Conservation (phyloP, 2,113 vertebrate genomes). For the Microcebus tavaratra region DNA sequence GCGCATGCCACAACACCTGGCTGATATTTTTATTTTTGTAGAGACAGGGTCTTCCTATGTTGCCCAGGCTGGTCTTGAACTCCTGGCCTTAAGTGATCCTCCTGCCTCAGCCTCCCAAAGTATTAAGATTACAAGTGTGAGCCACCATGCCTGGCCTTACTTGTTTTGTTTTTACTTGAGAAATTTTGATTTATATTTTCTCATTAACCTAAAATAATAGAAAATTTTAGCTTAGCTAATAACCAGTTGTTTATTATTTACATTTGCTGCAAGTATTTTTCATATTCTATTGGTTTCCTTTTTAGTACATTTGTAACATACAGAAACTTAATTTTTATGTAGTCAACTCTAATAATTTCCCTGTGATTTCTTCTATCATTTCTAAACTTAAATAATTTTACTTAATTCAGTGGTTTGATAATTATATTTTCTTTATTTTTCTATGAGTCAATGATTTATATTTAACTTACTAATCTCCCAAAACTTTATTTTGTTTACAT, state of each 20-base stretch:
- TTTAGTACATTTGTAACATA: slow-evolving; percentile 15
- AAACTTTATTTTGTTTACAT: slow-evolving; percentile 16
- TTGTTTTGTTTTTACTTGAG: neutral
- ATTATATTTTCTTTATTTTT: slow-evolving; percentile 40
- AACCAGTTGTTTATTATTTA: neutral
- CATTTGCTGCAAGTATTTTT: slow-evolving; percentile 11
- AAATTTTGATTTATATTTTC: slow-evolving; percentile 31
- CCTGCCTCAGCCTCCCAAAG: too few relatives aligned
- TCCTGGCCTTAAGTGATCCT: too few relatives aligned
- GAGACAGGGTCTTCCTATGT: neutral
- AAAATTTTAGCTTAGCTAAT: neutral
- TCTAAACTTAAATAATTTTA: neutral
- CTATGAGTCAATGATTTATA: neutral
- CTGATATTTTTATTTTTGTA: neutral
- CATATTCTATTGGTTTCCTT: slow-evolving; percentile 20
- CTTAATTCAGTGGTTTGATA: neutral
- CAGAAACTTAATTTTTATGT: slow-evolving; percentile 30
- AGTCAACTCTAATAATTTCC: neutral
- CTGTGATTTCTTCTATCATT: slow-evolving; percentile 10
- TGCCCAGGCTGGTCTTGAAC: neutral
- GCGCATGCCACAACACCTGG: neutral
- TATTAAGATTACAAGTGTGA: too few relatives aligned
- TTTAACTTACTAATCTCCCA: slow-evolving; percentile 6
- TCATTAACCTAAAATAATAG: neutral
- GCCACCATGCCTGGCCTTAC: too few relatives aligned